Base-by-base conservation (phyloP, 2,797 vertebrate species). In the Heterohyrax brucei region DNA sequence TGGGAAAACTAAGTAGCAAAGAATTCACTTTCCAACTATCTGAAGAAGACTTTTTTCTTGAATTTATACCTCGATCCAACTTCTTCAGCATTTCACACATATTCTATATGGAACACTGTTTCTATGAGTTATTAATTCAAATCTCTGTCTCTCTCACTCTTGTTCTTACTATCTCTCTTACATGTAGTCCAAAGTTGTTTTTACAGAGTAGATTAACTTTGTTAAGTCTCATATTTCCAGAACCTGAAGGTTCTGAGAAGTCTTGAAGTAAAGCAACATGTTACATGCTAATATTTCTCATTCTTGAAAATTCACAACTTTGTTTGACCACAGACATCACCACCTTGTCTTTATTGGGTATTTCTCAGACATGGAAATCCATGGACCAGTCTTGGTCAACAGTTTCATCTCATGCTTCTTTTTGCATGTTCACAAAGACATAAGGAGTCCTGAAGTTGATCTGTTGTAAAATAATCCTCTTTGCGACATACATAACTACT, bases 111-210 rank as follows among this genome's bases (percentile, higher is more conserved):
- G 64, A 85, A 53, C 62, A 33, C 28, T 56, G 48, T 46, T 91
- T 88, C 68, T 61, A n/a, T 48, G 53, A 48, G 77, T n/a, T 10
- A 61, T 28, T 83, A 87, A 94, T 59, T 76, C 19, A 64, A 85
- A 77, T 50, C 3, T 53, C 30, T 44, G 44, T 56, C 62, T 64
- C 62, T 10, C 24, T 64, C 62, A 4, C 14, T 66, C n/a, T 33
- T 3, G 30, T 4, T 70, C 68, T 70, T 30, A 5, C 30, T 33
- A 26, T 66, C 14, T n/a, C 68, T 70, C 14, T 16, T 2, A 18
- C 68, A 30, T 4, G 16, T 13, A 30, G 14, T 16, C 66, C 66
- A n/a, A 30, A 68, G 7, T 33, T 6, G 10, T 33, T 70, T 70
- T 33, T 16, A 33, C 19, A 46, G 77, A 75, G 61, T 75, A 77